Base-by-base conservation (phyloP, 2,888 invertebrate species). In the Andrena marginata region DNA sequence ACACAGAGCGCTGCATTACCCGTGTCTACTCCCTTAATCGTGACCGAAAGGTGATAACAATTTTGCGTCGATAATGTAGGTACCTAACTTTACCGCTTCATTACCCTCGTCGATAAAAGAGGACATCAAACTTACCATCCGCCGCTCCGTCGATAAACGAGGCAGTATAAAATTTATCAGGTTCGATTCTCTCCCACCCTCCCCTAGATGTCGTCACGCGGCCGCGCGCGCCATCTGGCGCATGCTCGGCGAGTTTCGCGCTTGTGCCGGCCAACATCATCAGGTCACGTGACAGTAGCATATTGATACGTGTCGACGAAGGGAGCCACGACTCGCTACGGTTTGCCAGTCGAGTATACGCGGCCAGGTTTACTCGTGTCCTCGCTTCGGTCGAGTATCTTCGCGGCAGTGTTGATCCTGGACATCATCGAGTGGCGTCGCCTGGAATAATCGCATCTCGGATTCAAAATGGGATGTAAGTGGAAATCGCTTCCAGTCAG, bases 391-490 rank as follows among this genome's bases (percentile, higher is more conserved):
- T 73, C 75, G 67, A 31, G 80, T 80, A 35, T 85, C 64, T 65
- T 71, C 54, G 70, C 71, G 65, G 72, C 70, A 63, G 89, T 84
- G 85, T 88, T 78, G 73, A 78, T 75, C 82, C 31, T 56, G 33
- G 23, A 62, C 63, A 68, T 70, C 60, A 72, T 70, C 68, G 69
- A 74, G 64, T 62, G 81, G 54, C 68, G 54, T 81, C 69, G 51
- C 29, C 29, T 33, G 73, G 49, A 70, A 73, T 76, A 78, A 68
- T 73, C 65, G 48, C 6, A 73, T 33, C 63, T 75, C 78, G 80
- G 33, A 80, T 94, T 95, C 95, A 95, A 94, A 95, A 96, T 96
- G 96, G 96, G 96, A 94, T 95, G 95, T 96, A 94, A 96, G 96
- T 96, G 95, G 94, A 31, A 1, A 60, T 26, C 8, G 87, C 89